Evolutionary conservation across 2,888 invertebrate species (phyloP), one percentile per base, ranked within the genome.

Genomic region (Saturnia japonica): DNA sequence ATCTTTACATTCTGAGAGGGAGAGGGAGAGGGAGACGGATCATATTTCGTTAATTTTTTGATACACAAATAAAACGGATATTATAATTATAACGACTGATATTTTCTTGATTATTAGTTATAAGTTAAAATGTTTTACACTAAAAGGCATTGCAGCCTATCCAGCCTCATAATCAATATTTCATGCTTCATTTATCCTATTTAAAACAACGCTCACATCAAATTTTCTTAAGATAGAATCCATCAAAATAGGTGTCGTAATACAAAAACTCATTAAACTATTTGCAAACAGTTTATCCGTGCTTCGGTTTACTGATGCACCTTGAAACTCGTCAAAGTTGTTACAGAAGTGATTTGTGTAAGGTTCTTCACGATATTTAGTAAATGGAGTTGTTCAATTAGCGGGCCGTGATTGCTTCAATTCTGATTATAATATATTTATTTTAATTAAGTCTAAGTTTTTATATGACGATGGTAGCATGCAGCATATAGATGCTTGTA

Each of bases 221-320:
- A 51, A 22, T 70, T 66, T 70, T 42, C 66, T 66, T 25, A 70
- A 40, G 66, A 66, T 16, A 16, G 51, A 66, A 66, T 40, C 9
- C 40, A 70, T 66, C 40, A 70, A 66, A 70, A 64, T 70, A 66
- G n/a, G n/a, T n/a, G n/a, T 69, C 69, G 57, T 70, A 22, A 34
- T 66, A 66, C 70, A 66, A 70, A 70, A 70, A 51, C 64, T 51
- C 19, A 51, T 70, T 70, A 70, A 70, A 70, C 51, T 51, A 70
- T 70, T 54, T 54, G 1, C 22, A 11, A 54, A 54, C 54, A 8
- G 54, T 54, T 54, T 54, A 51, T 7, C n/a, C n/a, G n/a, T 19
- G 2, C 9, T 54, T 8, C 54, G 54, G 22, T 9, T 54, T 54
- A 22, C 54, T 2, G 22, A n/a, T 54, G 54, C 54, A 54, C 54